Evolutionary conservation across 2,113 vertebrate genomes (phyloP).

Genomic region (Dicentrarchus labrax): DNA sequence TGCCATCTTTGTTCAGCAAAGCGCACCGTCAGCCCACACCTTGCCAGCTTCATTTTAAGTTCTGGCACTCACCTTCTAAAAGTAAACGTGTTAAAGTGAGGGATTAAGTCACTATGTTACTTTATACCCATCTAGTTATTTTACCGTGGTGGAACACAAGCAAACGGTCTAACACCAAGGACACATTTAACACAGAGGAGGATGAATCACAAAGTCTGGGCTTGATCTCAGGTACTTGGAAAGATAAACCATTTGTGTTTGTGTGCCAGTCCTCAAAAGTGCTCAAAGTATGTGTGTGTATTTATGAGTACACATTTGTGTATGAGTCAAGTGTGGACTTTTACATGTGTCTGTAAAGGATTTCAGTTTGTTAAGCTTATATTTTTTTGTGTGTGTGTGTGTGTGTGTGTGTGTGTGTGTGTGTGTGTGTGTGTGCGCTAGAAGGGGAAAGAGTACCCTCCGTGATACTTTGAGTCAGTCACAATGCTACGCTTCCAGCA

Average conservation of each 20-base stretch:
- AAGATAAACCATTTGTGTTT: slow-evolving; percentile 27
- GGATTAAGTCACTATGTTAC: neutral
- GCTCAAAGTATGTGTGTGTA: slow-evolving; percentile 15
- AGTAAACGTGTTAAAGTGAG: neutral
- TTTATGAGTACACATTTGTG: neutral
- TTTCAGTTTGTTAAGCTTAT: slow-evolving; percentile 15
- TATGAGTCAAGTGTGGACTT: slow-evolving; percentile 17
- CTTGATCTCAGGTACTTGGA: slow-evolving; percentile 32
- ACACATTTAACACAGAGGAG: slow-evolving; percentile 21
- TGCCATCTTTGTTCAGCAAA: slow-evolving; percentile 16
- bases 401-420: slow-evolving; percentile 17
- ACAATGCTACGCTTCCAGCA: slow-evolving; percentile 58
- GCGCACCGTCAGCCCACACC: neutral
- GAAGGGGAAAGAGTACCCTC: slow-evolving; percentile 39
- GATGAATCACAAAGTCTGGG: slow-evolving; percentile 27
- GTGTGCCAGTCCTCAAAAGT: slow-evolving; percentile 10
- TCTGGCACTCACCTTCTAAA: slow-evolving; percentile 10
- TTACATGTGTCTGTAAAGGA: slow-evolving; percentile 44
- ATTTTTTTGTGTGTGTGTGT: slow-evolving; percentile 1
- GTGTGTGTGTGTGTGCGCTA: slow-evolving; percentile 27
- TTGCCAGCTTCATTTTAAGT: neutral
- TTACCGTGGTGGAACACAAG: neutral
- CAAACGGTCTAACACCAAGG: slow-evolving; percentile 34
- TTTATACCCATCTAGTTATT: neutral
- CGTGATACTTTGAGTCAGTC: slow-evolving; percentile 66